Base-by-base conservation (phyloP, 2,113 vertebrate genomes). In the Crypturellus undulatus region DNA sequence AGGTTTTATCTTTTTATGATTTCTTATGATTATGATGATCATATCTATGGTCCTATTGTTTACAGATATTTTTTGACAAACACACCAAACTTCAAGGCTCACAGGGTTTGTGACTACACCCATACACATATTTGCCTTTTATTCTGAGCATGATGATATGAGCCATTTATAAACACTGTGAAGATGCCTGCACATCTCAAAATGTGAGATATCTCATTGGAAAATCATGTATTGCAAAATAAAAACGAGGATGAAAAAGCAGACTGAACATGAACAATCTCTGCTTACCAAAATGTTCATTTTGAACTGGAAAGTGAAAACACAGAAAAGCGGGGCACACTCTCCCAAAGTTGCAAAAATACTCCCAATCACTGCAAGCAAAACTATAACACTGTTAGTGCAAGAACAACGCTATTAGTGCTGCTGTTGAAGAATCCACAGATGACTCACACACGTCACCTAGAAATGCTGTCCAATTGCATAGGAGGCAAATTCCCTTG, bases 251-350 rank as follows among this genome's bases (percentile, higher is more conserved):
- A 87, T 26, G 12, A 90, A 93, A 83, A 71, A 15, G 3, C 38
- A 56, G 26, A 45, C 6, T 34, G 36, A 78, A 42, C 8, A 5
- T 52, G 51, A 83, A 7, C 11, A 75, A 24, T 38, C 17, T 70
- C 32, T 40, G 9, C 76, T 84, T 63, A 72, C 13, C 12, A 54
- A 65, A 77, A 51, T 24, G 6, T 77, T 63, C 18, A 58, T 22
- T 76, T 58, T 64, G 60, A 83, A 32, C 5, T 32, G 13, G 87
- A 94, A 89, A n/a, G 32, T 34, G 32, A 73, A 83, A 88, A 12
- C 42, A 65, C 30, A 19, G 6, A 11, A 9, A 67, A 81, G 3
- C 65, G 38, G 30, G 24, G 3, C 1, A 4, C 1, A 5, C 0
- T 71, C 24, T 12, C 16, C 28, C 4, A 51, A 54, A 62, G 22